phyloP scores from a whole-genome alignment of 1,140 invertebrate genomes.

The Cydia pomonella region DNA sequence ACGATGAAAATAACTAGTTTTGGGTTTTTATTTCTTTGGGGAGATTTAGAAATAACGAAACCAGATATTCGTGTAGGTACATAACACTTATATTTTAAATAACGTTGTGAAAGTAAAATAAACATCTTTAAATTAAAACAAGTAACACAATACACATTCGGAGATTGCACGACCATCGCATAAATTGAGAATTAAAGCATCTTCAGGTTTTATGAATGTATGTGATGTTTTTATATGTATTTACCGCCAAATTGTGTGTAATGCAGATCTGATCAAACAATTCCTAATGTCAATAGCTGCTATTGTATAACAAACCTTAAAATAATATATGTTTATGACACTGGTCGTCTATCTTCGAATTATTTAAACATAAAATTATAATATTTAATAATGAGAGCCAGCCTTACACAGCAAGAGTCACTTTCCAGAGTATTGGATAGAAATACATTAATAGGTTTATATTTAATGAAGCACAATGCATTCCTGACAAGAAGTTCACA shows the following conservation, averaged over 20 bases:
- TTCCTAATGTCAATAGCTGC: constrained; percentile 18
- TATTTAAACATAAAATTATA: constrained; percentile 23
- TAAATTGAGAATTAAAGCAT: constrained; percentile 27
- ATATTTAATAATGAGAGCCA: constrained; percentile 33
- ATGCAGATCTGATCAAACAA: constrained; percentile 2
- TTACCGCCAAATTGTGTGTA: background rate
- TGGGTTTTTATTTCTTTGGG: background rate
- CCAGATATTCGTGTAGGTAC: constrained; percentile 45
- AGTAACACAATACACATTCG: constrained; percentile 66
- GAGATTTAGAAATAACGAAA: constrained; percentile 4
- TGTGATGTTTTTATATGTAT: constrained; percentile 2
- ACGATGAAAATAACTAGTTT: background rate
- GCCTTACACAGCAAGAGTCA: constrained; percentile 26
- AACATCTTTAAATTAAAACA: constrained; percentile 79
- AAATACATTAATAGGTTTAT: constrained; percentile 26
- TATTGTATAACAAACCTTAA: constrained; percentile 15
- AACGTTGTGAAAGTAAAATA: constrained; percentile 76
- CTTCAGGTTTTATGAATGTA: background rate
- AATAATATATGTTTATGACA: background rate
- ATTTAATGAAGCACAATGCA: constrained; percentile 34
- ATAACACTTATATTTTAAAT: constrained; percentile 79
- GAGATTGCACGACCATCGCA: constrained; percentile 49
- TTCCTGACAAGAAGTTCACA: constrained; percentile 38
- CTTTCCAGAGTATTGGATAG: constrained; percentile 18
- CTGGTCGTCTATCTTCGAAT: constrained; percentile 27